Conservation (phyloP, 2,797 vertebrate species). For the Pantherophis alleghaniensis region DNA sequence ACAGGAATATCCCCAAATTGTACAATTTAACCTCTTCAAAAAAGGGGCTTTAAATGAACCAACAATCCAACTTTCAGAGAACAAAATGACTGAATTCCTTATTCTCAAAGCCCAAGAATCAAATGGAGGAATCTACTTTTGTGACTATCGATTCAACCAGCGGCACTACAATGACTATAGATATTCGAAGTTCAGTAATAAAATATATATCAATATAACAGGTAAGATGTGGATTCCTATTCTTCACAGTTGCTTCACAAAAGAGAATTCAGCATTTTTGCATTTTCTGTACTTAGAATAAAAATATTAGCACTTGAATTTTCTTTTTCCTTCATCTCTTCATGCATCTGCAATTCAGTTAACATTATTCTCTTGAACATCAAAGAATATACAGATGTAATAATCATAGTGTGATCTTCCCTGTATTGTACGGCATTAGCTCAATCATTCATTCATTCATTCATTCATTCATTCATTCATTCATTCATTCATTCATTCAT, state of each 20-base stretch:
- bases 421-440: neutral
- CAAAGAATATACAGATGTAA: neutral
- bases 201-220: neutral
- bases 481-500: too few species aligned
- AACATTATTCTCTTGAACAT: neutral
- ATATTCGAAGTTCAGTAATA: neutral
- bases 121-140: neutral
- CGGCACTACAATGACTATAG: rapidly evolving
- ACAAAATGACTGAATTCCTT: rapidly evolving
- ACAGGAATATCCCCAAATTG: rapidly evolving
- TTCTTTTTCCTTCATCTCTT: neutral
- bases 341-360: neutral
- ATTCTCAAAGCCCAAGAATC: rapidly evolving
- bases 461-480: too few species aligned
- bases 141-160: rapidly evolving
- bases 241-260: neutral
- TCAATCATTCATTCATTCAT: too few species aligned
- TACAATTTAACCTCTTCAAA: neutral
- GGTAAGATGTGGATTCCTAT: neutral
- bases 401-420: neutral
- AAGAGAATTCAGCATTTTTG: neutral
- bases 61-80: rapidly evolving
- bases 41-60: rapidly evolving
- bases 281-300: neutral
- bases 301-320: neutral